Conservation (phyloP, 2,113 vertebrate genomes). For the Campylomormyrus numenius region DNA sequence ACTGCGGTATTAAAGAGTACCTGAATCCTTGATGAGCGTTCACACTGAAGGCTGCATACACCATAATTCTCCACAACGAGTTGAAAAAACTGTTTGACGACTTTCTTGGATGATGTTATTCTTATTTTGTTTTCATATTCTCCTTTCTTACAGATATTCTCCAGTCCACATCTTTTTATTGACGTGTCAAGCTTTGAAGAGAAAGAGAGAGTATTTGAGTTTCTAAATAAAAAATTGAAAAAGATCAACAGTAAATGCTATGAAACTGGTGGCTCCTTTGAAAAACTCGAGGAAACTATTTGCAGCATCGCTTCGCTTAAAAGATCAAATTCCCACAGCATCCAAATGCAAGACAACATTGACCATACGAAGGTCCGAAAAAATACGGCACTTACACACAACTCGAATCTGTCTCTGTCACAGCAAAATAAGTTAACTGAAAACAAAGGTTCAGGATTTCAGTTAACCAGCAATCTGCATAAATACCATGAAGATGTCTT, state of each 20-base stretch:
- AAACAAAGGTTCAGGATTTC: neutral
- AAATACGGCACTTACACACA: neutral
- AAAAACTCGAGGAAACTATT: constrained; percentile 24
- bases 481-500: constrained; percentile 29
- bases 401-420: neutral
- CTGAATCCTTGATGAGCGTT: neutral
- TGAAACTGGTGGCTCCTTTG: constrained; percentile 31
- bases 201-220: neutral
- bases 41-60: neutral
- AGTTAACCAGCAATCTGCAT: constrained; percentile 9
- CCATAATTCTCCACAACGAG: neutral
- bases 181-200: constrained; percentile 9
- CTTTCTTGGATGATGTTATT: neutral
- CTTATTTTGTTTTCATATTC: neutral
- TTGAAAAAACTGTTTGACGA: neutral
- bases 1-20: neutral
- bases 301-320: neutral
- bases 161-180: constrained; percentile 29
- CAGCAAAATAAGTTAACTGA: neutral
- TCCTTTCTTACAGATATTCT: constrained; percentile 43
- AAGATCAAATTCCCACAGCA: neutral
- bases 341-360: neutral
- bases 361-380: neutral
- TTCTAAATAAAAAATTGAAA: neutral
- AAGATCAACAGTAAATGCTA: neutral